A percentile compares a stretch with the other conserved stretches of the same genome.
Evolutionary conservation across 2,888 invertebrate species (phyloP).

Genomic region (Xylocampa areola): DNA sequence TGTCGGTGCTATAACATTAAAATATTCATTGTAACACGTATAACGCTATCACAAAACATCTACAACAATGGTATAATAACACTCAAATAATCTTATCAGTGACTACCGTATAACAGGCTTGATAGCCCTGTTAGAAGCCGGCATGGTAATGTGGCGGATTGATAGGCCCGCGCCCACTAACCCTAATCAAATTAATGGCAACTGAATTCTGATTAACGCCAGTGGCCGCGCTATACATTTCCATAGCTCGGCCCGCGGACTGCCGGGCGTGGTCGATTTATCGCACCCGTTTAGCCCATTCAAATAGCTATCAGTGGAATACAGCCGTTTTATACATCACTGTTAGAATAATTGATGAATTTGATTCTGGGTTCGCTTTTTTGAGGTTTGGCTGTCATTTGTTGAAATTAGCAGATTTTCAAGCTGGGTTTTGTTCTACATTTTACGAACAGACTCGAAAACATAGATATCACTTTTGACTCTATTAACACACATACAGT

Average conservation of each 20-base stretch:
- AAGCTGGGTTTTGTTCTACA: too few species aligned
- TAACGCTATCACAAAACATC: constrained; percentile 36
- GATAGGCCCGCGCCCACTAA: constrained; percentile 89
- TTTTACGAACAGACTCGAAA: too few species aligned
- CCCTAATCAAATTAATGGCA: constrained; percentile 90
- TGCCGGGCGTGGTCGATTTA: constrained; percentile 82
- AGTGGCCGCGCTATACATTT: constrained; percentile 79
- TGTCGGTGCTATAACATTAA: not conserved
- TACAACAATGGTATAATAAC: constrained; percentile 43
- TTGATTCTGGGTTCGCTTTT: constrained; percentile 37
- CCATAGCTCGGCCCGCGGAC: constrained; percentile 69
- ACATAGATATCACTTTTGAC: too few species aligned
- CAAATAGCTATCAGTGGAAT: constrained; percentile 64
- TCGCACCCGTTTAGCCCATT: constrained; percentile 76
- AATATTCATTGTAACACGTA: constrained; percentile 15
- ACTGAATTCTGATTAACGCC: constrained; percentile 88
- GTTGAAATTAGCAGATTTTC: not conserved
- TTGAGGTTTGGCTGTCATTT: not conserved
- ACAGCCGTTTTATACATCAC: constrained; percentile 55
- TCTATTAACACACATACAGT: too few species aligned
- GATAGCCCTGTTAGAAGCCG: constrained; percentile 68
- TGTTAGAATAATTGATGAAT: constrained; percentile 59
- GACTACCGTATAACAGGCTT: constrained; percentile 43
- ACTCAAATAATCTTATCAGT: constrained; percentile 48
- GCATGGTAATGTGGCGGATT: constrained; percentile 88